A percentile compares a stretch with the other conserved stretches of the same genome.
Evolutionary conservation across 2,797 vertebrate species (phyloP).

Genomic region (Cossypha niveicapilla): DNA sequence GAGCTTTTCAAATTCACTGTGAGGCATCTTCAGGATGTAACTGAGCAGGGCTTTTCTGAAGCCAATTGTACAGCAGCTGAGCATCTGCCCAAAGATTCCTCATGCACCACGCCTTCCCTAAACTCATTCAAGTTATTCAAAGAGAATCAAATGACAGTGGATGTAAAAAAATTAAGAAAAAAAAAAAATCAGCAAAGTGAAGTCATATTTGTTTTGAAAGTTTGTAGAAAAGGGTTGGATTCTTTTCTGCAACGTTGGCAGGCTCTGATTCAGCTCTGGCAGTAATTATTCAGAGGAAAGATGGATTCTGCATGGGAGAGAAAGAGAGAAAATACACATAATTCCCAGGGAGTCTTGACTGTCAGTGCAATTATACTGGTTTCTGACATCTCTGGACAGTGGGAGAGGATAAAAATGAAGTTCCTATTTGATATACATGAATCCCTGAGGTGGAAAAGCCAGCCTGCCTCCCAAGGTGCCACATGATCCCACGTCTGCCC

Average conservation of each 20-base stretch:
- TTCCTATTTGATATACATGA: not conserved
- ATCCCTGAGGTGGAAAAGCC: not conserved
- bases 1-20: constrained; percentile 15
- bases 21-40: not conserved
- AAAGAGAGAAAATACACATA: not conserved
- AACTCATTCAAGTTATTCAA: not conserved
- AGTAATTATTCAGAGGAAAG: constrained; percentile 21
- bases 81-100: not conserved
- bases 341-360: constrained; percentile 38
- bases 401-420: not conserved
- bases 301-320: not conserved
- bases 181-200: not conserved
- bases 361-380: constrained; percentile 1
- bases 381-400: constrained; percentile 35
- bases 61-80: not conserved
- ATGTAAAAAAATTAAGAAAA: too few relatives aligned
- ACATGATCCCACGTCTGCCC: not conserved
- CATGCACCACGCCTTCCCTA: not conserved
- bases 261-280: constrained; percentile 34
- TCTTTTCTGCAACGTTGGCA: not conserved
- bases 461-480: not conserved
- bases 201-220: constrained; percentile 18
- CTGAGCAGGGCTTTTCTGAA: not conserved
- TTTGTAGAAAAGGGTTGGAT: not conserved
- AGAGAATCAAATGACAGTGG: not conserved